Base-by-base conservation (phyloP, 2,888 invertebrate species). In the Synanthedon vespiformis region DNA sequence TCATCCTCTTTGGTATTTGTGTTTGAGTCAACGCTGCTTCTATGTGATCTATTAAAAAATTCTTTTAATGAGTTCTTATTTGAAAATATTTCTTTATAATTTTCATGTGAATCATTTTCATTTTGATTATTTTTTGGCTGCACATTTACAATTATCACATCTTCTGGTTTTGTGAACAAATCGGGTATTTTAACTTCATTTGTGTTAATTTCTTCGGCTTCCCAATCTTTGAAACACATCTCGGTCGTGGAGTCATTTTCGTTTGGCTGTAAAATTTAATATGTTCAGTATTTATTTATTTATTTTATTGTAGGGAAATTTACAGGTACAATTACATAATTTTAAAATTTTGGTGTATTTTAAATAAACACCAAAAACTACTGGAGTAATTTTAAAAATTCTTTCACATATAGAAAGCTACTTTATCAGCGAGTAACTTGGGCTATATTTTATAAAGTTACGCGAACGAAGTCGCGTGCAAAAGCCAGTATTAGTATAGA, bases 1-100 rank as follows among this genome's bases (percentile, higher is more conserved):
- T 87, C 87, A 66, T 87, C 87, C 48, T 85, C 83, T 50, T 56
- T 72, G 18, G 60, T 61, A 52, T 70, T 71, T 48, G 60, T 41
- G 18, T 55, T 59, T 4, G 68, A 68, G 55, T 72, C 70, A 54
- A 66, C 58, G 52, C 69, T 74, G 0, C 59, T 62, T 53, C 65
- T 56, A 40, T 62, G 67, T 44, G 44, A 14, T n/a, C 44, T 44
- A 44, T 44, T 14, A 12, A n/a, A 13, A 14, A n/a, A 44, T 5
- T 44, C 13, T 13, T 13, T 44, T 5, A n/a, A n/a, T 6, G 44
- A 44, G 44, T 14, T 44, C 14, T 14, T 44, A n/a, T 14, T 44
- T 44, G 44, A 44, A 4, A 34, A 13, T 1, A 11, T 5, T 44
- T 44, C 44, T 44, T 44, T 44, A 13, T 44, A 44, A 44, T 44